Conservation (phyloP, 2,797 vertebrate genomes). For the Mormyrus hasselquistii region DNA sequence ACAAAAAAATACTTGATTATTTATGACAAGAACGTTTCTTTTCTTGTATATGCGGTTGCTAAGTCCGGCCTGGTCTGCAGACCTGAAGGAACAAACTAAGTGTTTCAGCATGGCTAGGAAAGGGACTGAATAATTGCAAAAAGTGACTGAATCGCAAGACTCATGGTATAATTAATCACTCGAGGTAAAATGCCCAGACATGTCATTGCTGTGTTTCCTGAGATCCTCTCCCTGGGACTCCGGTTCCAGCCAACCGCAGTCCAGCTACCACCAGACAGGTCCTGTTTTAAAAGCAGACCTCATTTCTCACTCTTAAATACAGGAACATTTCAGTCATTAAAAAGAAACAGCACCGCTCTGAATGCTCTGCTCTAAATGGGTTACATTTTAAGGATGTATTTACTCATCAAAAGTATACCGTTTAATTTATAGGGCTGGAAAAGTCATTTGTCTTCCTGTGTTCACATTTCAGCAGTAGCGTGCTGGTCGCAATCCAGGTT, state of each 20-base stretch:
- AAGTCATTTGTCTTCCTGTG: neutral
- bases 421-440: neutral
- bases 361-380: constrained; percentile 13
- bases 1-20: neutral
- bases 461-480: neutral
- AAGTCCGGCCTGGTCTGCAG: constrained; percentile 9
- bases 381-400: constrained; percentile 10
- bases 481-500: neutral
- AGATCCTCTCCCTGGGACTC: neutral
- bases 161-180: constrained; percentile 26
- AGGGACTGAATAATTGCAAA: constrained; percentile 17
- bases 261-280: neutral
- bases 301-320: constrained; percentile 20
- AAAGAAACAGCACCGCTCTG: neutral
- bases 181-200: constrained; percentile 24
- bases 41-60: neutral
- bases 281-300: constrained; percentile 8
- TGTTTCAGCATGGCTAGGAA: constrained; percentile 18
- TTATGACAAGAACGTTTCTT: neutral
- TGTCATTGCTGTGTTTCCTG: constrained; percentile 22
- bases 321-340: constrained; percentile 10
- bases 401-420: constrained; percentile 11
- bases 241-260: neutral
- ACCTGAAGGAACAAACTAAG: constrained; percentile 15
- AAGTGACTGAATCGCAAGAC: constrained; percentile 16